Evolutionary conservation across 2,113 vertebrate genomes (phyloP).

Genomic region (Scatophagus argus): DNA sequence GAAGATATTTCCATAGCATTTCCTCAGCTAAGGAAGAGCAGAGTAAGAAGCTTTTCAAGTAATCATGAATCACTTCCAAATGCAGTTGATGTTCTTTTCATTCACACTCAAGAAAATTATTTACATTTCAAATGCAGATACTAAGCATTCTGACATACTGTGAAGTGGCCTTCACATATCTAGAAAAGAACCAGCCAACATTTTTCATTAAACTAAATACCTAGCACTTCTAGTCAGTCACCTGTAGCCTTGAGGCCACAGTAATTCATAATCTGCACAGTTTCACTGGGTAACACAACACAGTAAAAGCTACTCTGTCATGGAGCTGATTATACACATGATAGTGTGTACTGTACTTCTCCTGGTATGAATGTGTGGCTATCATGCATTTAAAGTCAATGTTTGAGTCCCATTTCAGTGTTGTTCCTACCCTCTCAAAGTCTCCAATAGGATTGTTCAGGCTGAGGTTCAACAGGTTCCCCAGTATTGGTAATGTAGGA

Average conservation of each 20-base stretch:
- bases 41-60: background rate
- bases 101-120: background rate
- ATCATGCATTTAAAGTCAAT: too few species aligned
- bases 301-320: background rate
- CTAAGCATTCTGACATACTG: background rate
- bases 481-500: constrained; percentile 65
- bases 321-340: background rate
- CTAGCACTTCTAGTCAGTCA: background rate
- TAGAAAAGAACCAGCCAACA: background rate
- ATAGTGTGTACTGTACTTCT: background rate
- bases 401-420: background rate
- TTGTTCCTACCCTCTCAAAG: constrained; percentile 62
- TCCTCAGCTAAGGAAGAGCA: constrained; percentile 44
- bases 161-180: background rate
- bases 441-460: constrained; percentile 64
- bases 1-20: constrained; percentile 65
- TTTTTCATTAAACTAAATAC: background rate
- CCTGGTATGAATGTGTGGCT: background rate
- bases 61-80: background rate
- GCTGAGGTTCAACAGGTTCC: constrained; percentile 70
- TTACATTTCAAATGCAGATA: background rate
- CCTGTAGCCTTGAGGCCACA: background rate
- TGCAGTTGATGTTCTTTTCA: background rate
- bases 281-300: background rate
- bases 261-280: background rate